A percentile compares a stretch with the other conserved stretches of the same genome.
Conservation (phyloP, 2,797 vertebrate genomes). For the Holocentrus rufus region DNA sequence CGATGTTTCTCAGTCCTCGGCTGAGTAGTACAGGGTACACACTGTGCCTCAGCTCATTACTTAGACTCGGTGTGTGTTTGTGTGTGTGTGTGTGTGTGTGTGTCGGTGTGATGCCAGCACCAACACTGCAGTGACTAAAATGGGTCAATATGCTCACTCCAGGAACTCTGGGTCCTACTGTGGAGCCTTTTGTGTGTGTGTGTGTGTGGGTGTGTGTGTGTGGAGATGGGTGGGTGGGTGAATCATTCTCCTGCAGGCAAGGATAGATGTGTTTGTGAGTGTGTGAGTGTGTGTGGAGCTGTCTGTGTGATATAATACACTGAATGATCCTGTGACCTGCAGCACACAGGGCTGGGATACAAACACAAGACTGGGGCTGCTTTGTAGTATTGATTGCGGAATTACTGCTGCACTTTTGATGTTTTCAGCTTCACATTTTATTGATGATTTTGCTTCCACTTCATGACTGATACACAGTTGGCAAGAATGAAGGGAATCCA, state of each 20-base stretch:
- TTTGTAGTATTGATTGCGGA: slow-evolving; percentile 55
- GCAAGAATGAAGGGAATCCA: slow-evolving; percentile 4
- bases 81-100: slow-evolving; percentile 19
- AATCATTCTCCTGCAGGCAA: slow-evolving; percentile 17
- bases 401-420: slow-evolving; percentile 30
- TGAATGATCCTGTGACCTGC: slow-evolving; percentile 62
- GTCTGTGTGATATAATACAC: slow-evolving; percentile 61
- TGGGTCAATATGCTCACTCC: slow-evolving; percentile 65
- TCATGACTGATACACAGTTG: slow-evolving; percentile 9
- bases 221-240: slow-evolving; percentile 26
- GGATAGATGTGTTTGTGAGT: neutral
- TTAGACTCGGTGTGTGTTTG: neutral
- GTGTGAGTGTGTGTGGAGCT: slow-evolving; percentile 20
- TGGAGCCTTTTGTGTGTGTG: neutral
- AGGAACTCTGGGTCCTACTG: slow-evolving; percentile 44
- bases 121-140: slow-evolving; percentile 48
- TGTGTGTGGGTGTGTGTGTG: neutral
- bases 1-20: neutral
- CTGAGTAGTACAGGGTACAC: slow-evolving; percentile 10
- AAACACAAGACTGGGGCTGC: slow-evolving; percentile 46
- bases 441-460: slow-evolving; percentile 28
- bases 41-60: slow-evolving; percentile 3
- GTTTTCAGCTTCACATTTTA: slow-evolving; percentile 35
- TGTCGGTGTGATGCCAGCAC: slow-evolving; percentile 18
- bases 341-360: slow-evolving; percentile 39